Conservation (phyloP, 2,888 invertebrate genomes). For the Ennomos fuscantarius region DNA sequence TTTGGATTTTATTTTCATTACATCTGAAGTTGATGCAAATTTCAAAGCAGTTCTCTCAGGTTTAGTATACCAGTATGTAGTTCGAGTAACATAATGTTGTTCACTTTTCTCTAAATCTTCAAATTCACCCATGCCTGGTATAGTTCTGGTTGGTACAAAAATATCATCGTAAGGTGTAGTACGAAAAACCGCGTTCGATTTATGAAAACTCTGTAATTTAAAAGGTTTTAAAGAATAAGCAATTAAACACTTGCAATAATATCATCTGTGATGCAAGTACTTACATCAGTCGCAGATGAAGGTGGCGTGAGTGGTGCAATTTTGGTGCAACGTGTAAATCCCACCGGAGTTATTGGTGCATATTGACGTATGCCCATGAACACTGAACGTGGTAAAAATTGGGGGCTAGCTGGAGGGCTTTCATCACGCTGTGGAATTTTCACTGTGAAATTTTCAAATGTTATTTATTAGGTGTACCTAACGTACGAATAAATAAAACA, state of each 20-base stretch:
- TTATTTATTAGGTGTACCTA: no score
- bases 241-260: no score
- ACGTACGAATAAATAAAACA: no score
- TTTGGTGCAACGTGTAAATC: slow-evolving; percentile 56
- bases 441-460: slow-evolving; percentile 6
- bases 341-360: slow-evolving; percentile 70
- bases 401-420: slow-evolving; percentile 69
- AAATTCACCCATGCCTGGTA: slow-evolving; percentile 32
- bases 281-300: slow-evolving; percentile 46
- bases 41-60: slow-evolving; percentile 41
- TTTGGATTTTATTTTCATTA: background rate
- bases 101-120: slow-evolving; percentile 41
- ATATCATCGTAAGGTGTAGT: slow-evolving; percentile 45
- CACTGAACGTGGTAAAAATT: slow-evolving; percentile 57
- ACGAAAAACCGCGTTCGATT: slow-evolving; percentile 46
- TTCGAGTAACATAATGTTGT: slow-evolving; percentile 37
- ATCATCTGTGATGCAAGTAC: slow-evolving; percentile 29
- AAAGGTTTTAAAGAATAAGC: background rate
- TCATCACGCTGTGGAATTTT: slow-evolving; percentile 64
- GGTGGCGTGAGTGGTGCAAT: slow-evolving; percentile 57
- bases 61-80: slow-evolving; percentile 26
- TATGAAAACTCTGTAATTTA: slow-evolving; percentile 34
- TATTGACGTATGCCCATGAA: slow-evolving; percentile 58
- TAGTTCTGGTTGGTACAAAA: slow-evolving; percentile 52
- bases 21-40: slow-evolving; percentile 28